Conservation (phyloP, 2,797 vertebrate species). For the Semaprochilodus insignis region DNA sequence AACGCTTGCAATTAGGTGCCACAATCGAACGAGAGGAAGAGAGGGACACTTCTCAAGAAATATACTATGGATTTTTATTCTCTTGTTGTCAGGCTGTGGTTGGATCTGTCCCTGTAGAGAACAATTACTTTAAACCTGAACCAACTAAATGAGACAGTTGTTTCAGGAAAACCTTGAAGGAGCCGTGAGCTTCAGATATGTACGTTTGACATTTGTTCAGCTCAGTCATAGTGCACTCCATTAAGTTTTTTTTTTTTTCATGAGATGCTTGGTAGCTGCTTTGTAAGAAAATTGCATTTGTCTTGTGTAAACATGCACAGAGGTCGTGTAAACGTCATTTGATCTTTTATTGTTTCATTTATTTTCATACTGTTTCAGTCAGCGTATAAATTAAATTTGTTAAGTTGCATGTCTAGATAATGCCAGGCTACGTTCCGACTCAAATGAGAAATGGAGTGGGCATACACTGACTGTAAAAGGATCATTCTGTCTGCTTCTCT, state of each 20-base stretch:
- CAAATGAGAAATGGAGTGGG: background rate
- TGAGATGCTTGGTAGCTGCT: background rate
- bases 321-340: background rate
- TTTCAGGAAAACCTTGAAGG: background rate
- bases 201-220: conserved; percentile 14
- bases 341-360: conserved; percentile 28
- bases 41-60: background rate
- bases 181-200: background rate
- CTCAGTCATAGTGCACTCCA: background rate
- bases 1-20: background rate
- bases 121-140: conserved; percentile 8
- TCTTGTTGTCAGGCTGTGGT: background rate
- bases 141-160: conserved; percentile 5
- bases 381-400: background rate
- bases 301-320: conserved; percentile 9
- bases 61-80: background rate
- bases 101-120: conserved; percentile 2
- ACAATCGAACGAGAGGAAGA: background rate
- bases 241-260: background rate
- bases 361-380: conserved; percentile 15
- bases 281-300: conserved; percentile 29
- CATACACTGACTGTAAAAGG: background rate
- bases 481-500: conserved; percentile 2
- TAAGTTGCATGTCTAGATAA: conserved; percentile 17
- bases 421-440: conserved; percentile 14